Evolutionary conservation across 2,113 vertebrate genomes (phyloP).

Genomic region (Cryptomyrus ogoouensis): DNA sequence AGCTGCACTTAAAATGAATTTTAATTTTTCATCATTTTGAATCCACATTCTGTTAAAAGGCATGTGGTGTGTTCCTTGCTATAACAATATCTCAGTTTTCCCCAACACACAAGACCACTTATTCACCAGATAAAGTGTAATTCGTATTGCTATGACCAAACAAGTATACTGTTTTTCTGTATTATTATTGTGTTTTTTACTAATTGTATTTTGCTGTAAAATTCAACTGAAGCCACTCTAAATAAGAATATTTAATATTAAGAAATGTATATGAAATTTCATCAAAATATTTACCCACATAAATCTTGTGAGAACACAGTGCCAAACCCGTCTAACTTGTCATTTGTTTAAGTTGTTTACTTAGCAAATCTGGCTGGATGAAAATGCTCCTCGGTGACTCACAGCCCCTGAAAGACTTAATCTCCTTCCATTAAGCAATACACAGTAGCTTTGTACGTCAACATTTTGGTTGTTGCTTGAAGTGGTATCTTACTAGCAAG

Average conservation of each 20-base stretch:
- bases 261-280: neutral
- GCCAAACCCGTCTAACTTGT: neutral
- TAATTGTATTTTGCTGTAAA: neutral
- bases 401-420: neutral
- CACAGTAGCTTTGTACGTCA: neutral
- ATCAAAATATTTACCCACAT: neutral
- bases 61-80: neutral
- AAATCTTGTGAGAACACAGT: neutral
- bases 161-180: neutral
- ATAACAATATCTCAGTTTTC: neutral
- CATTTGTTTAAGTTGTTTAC: neutral
- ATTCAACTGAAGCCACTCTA: neutral
- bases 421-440: neutral
- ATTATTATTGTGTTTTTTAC: neutral
- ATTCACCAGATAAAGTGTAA: neutral
- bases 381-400: neutral
- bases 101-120: neutral
- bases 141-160: neutral
- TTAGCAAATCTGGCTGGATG: neutral
- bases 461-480: neutral
- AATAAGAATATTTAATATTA: neutral
- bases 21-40: neutral
- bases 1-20: neutral
- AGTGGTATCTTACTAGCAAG: neutral
- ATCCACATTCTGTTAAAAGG: neutral